Evolutionary conservation across 2,113 vertebrate species (phyloP).

Genomic region (Monopterus albus): DNA sequence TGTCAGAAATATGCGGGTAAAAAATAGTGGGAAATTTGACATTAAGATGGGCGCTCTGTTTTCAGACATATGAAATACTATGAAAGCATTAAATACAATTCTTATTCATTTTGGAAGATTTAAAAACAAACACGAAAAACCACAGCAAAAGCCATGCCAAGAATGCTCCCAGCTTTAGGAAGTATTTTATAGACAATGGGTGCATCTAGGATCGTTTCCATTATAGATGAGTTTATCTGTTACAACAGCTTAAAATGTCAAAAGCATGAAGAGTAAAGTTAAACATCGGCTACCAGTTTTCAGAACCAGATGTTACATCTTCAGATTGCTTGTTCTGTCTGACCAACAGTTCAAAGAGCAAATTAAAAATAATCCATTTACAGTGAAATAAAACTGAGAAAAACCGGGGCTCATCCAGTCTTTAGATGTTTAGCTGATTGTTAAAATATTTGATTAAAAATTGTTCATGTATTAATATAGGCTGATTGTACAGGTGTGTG

Average conservation of each 20-base stretch:
- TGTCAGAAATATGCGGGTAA: not conserved
- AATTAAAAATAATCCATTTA: not conserved
- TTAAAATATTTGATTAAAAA: not conserved
- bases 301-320: not conserved
- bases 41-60: not conserved
- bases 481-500: not conserved
- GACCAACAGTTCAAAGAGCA: not conserved
- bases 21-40: not conserved
- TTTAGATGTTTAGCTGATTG: not conserved
- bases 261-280: not conserved
- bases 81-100: not conserved
- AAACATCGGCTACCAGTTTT: not conserved
- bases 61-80: not conserved
- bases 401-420: not conserved
- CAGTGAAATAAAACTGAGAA: not conserved
- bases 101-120: too few relatives aligned
- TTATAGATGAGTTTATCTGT: not conserved
- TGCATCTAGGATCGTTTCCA: not conserved
- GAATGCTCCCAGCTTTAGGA: too few relatives aligned
- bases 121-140: too few relatives aligned
- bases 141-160: too few relatives aligned
- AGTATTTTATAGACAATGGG: not conserved
- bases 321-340: not conserved
- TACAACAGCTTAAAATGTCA: not conserved
- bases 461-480: not conserved